Conservation (phyloP, 2,797 vertebrate species). For the Pempheris klunzingeri region DNA sequence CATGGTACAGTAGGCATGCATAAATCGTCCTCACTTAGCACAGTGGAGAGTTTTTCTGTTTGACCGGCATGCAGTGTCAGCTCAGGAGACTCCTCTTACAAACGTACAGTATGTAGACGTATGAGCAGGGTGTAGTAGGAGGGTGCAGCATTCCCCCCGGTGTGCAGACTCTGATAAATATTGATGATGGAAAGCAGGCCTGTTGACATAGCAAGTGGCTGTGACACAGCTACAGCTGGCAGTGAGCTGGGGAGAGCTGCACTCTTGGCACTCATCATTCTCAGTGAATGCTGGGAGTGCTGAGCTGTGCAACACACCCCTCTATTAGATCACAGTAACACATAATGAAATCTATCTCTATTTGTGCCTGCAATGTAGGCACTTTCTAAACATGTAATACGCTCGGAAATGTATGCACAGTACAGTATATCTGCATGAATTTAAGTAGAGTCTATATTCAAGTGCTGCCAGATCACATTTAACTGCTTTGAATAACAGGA, state of each 20-base stretch:
- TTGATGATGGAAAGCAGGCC: slow-evolving; percentile 68
- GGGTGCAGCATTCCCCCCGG: slow-evolving; percentile 42
- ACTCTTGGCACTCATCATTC: slow-evolving; percentile 63
- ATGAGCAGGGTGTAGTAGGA: slow-evolving; percentile 21
- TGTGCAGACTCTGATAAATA: slow-evolving; percentile 70
- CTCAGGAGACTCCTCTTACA: slow-evolving; percentile 45
- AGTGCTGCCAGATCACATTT: not conserved
- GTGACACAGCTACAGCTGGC: slow-evolving; percentile 69
- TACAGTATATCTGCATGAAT: not conserved
- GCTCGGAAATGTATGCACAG: not conserved
- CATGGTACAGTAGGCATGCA: not conserved
- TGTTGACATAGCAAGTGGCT: slow-evolving; percentile 72
- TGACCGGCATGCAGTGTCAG: slow-evolving; percentile 26
- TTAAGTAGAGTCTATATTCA: not conserved
- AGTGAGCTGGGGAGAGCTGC: slow-evolving; percentile 47
- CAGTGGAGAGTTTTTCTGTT: not conserved
- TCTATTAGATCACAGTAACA: slow-evolving; percentile 57
- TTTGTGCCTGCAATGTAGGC: slow-evolving; percentile 33
- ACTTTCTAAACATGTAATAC: slow-evolving; percentile 18
- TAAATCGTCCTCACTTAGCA: not conserved
- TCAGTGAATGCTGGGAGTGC: slow-evolving; percentile 58
- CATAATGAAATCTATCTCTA: slow-evolving; percentile 58
- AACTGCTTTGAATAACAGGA: not conserved
- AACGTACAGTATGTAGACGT: slow-evolving; percentile 48
- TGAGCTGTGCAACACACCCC: slow-evolving; percentile 64